Base-by-base conservation (phyloP, 2,888 invertebrate species). In the Drosophila buzzatii region DNA sequence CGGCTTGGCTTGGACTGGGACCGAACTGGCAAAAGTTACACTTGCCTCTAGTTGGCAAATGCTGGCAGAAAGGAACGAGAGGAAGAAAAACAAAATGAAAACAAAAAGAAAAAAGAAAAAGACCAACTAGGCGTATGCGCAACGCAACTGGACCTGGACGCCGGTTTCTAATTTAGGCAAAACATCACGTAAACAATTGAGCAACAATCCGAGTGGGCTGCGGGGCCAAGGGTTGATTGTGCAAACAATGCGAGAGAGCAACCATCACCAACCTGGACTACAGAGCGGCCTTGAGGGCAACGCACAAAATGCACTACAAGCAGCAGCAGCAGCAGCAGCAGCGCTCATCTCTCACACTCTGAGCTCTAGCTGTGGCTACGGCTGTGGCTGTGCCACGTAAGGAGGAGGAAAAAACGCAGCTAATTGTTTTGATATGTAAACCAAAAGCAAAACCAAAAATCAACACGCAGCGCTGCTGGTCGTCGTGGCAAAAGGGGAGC, bases 171-270 rank as follows among this genome's bases (percentile, higher is more conserved):
- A 90, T 90, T 89, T 89, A 75, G 79, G 70, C 78, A 69, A 89
- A 87, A 89, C 78, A 87, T 84, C 89, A 89, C 89, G 90, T 87
- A 90, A 85, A 84, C 88, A 90, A 89, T 85, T 87, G 83, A 79
- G 82, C 82, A 81, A 78, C 83, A 79, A 73, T 73, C 71, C 58
- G 73, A 81, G 44, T 42, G 61, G 55, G 47, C 49, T 53, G 58
- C 59, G 41, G 49, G 49, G 31, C 31, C n/a, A 9, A 31, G 49
- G 16, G 45, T 59, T 64, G 78, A 63, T 78, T 72, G 80, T 31
- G 82, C 79, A 66, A 79, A 76, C 76, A 79, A 73, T 61, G 57
- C 45, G 52, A 16, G 63, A 37, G 58, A 37, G 58, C 62, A 53
- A 57, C 23, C 58, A 47, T 10, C 44, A 8, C n/a, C 66, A 68